These are phyloP conservation scores for Telmatochromis bifrenatus DNA, from an alignment of 2,113 vertebrate genomes.

Conservation along the genomic window DNA sequence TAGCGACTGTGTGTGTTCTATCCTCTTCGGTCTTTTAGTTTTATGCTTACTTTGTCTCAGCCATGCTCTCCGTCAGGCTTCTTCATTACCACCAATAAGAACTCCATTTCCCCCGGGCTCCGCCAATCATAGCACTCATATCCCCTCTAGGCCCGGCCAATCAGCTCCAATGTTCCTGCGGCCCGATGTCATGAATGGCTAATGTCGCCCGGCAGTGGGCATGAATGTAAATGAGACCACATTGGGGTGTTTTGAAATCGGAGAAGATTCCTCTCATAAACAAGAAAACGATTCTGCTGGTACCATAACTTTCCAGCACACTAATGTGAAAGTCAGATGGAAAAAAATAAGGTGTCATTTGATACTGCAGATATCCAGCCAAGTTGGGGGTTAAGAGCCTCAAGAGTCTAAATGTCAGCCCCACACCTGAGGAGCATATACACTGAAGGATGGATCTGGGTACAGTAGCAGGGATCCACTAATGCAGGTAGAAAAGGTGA, in stretches of 20 bases:
- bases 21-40: background rate
- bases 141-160: slow-evolving; percentile 42
- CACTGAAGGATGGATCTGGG: background rate
- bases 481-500: background rate
- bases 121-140: slow-evolving; percentile 40
- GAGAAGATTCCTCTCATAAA: background rate
- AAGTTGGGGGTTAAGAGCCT: background rate
- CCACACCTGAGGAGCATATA: background rate
- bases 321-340: background rate
- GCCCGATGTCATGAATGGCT: slow-evolving; percentile 45
- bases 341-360: background rate
- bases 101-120: slow-evolving; percentile 46
- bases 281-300: background rate
- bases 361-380: background rate
- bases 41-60: slow-evolving; percentile 17
- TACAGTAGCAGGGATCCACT: background rate
- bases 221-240: slow-evolving; percentile 38
- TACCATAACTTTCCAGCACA: background rate
- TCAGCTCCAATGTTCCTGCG: slow-evolving; percentile 28
- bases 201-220: slow-evolving; percentile 7
- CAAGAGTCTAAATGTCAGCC: background rate
- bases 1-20: background rate
- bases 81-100: slow-evolving; percentile 60
- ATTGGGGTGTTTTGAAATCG: background rate
- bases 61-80: slow-evolving; percentile 10